Evolutionary conservation across 2,113 vertebrate genomes (phyloP).

Genomic region (human): DNA sequence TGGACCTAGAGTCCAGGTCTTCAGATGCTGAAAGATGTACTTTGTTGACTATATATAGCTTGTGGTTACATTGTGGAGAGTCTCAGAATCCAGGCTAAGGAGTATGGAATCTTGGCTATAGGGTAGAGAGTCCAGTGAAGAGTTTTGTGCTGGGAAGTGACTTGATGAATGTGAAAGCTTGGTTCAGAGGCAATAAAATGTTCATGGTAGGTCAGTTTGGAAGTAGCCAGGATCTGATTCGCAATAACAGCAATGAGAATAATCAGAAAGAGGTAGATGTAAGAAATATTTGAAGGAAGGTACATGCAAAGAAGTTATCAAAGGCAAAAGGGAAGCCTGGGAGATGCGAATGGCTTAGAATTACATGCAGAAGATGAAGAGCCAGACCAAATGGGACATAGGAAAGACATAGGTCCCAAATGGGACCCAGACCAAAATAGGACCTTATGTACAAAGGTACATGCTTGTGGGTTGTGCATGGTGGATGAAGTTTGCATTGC

Average conservation of each 20-base stretch:
- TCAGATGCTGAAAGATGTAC: neutral
- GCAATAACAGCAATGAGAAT: neutral
- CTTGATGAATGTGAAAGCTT: too few relatives aligned
- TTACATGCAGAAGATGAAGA: neutral
- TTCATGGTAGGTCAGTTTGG: neutral
- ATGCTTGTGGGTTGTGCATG: neutral
- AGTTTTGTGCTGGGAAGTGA: neutral
- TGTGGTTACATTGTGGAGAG: neutral
- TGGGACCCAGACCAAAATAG: too few relatives aligned
- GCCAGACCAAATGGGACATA: fast-evolving
- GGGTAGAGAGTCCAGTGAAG: fast-evolving
- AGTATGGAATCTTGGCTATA: neutral
- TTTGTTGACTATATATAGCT: too few relatives aligned
- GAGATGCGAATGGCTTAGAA: neutral
- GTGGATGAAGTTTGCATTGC: fast-evolving
- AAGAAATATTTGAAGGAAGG: neutral
- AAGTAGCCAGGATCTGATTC: neutral
- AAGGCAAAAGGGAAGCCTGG: neutral
- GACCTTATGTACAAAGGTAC: too few relatives aligned
- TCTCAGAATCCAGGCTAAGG: neutral
- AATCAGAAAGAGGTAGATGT: neutral
- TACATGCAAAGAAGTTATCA: neutral
- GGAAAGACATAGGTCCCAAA: too few relatives aligned
- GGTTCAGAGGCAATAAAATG: neutral
- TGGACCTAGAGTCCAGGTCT: neutral